Evolutionary conservation across 1,140 invertebrate genomes (phyloP).

Genomic region (Megathymus violae): DNA sequence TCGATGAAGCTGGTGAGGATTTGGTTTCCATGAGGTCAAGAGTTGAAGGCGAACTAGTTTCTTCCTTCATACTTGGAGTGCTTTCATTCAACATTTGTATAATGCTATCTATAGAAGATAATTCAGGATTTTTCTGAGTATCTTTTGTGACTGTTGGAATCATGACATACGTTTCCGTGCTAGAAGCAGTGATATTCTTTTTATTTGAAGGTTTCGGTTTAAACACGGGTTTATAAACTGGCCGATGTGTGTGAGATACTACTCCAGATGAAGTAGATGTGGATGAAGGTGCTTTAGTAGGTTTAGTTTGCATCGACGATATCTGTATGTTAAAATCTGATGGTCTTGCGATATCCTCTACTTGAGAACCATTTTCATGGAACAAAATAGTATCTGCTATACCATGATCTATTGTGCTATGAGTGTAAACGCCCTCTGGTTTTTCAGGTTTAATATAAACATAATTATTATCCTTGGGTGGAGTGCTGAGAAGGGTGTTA

Average conservation of each 20-base stretch:
- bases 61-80: slow-evolving; percentile 68
- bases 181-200: slow-evolving; percentile 46
- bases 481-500: slow-evolving; percentile 76
- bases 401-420: slow-evolving; percentile 84
- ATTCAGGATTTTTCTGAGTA: slow-evolving; percentile 72
- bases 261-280: slow-evolving; percentile 59
- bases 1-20: slow-evolving; percentile 67
- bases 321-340: slow-evolving; percentile 85
- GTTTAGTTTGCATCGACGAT: slow-evolving; percentile 80
- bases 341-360: slow-evolving; percentile 84
- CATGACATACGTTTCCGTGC: slow-evolving; percentile 67
- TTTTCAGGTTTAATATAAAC: slow-evolving; percentile 74
- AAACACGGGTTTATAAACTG: slow-evolving; percentile 72
- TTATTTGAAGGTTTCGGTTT: slow-evolving; percentile 74
- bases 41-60: slow-evolving; percentile 56
- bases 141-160: slow-evolving; percentile 70
- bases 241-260: slow-evolving; percentile 65
- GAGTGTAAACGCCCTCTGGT: slow-evolving; percentile 69
- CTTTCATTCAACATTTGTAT: slow-evolving; percentile 87
- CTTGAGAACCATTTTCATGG: slow-evolving; percentile 85
- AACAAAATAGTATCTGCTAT: slow-evolving; percentile 87
- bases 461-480: slow-evolving; percentile 67
- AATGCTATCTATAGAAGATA: slow-evolving; percentile 85
- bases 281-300: slow-evolving; percentile 60
- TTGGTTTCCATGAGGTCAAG: slow-evolving; percentile 65